Conservation (phyloP, 2,797 vertebrate genomes). For the Thaleichthys pacificus region DNA sequence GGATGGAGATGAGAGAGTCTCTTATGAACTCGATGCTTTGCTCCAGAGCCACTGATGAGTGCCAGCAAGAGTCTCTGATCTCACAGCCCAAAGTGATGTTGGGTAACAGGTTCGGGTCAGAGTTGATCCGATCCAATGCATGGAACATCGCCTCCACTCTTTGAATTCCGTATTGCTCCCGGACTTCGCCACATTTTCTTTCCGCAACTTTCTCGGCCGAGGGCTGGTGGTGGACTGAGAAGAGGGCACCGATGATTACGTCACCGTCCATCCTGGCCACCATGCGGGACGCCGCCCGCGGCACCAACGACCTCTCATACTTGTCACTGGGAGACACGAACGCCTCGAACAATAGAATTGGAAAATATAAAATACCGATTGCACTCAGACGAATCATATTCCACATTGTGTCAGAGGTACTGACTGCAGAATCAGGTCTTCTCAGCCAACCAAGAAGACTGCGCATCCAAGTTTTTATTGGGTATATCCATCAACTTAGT, state of each 20-base stretch:
- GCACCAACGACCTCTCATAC: conserved; percentile 76
- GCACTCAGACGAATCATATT: conserved; percentile 78
- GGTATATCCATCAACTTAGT: conserved; percentile 11
- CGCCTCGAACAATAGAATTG: conserved; percentile 77
- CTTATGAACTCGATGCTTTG: conserved; percentile 98
- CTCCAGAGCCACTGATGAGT: conserved; percentile 95
- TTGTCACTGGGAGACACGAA: conserved; percentile 70
- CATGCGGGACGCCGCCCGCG: conserved; percentile 82
- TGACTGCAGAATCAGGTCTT: conserved; percentile 67
- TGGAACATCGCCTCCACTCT: conserved; percentile 98
- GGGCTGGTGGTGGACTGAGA: conserved; percentile 96
- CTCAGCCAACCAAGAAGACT: conserved; percentile 48
- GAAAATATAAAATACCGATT: conserved; percentile 74
- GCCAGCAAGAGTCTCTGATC: conserved; percentile 98
- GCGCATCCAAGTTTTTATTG: conserved; percentile 52
- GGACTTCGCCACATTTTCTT: conserved; percentile 93
- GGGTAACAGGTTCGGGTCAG: conserved; percentile 88
- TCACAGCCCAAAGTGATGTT: conserved; percentile 97
- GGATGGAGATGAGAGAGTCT: conserved; percentile 95
- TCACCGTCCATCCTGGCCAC: conserved; percentile 97
- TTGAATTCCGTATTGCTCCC: conserved; percentile 97
- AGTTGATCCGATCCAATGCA: conserved; percentile 93
- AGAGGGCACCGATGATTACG: conserved; percentile 95
- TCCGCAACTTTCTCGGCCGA: conserved; percentile 93
- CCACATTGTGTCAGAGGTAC: conserved; percentile 63